These are phyloP conservation scores for Dendropsophus ebraccatus DNA, from an alignment of 2,113 vertebrate species.

Conservation along the genomic window DNA sequence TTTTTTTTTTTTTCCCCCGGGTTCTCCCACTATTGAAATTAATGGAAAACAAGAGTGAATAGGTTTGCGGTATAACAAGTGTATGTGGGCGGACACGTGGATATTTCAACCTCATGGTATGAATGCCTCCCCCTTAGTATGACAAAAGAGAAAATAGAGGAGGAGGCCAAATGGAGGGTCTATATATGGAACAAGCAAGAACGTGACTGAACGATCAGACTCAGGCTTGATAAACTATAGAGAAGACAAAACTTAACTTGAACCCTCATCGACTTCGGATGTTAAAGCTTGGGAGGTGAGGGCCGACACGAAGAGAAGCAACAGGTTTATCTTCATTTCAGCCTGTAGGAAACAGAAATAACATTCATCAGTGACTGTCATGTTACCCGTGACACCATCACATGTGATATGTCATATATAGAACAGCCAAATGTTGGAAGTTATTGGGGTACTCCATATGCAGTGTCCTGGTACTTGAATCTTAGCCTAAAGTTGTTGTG, in stretches of 20 bases:
- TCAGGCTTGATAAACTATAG: too few relatives aligned
- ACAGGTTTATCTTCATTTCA: slow-evolving; percentile 6
- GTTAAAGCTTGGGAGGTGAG: slow-evolving; percentile 18
- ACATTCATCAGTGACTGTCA: background rate
- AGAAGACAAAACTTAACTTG: slow-evolving; percentile 31
- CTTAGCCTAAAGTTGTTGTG: too few relatives aligned
- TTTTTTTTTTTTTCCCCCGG: background rate
- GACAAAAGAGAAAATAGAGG: background rate
- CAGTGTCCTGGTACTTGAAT: too few relatives aligned
- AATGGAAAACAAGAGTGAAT: background rate
- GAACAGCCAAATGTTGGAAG: too few relatives aligned
- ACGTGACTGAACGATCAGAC: background rate
- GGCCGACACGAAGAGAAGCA: background rate
- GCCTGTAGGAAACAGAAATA: slow-evolving; percentile 9
- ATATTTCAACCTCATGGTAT: background rate
- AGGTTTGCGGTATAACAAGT: background rate
- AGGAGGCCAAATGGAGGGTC: background rate
- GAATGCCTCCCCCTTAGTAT: background rate
- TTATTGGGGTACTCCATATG: too few relatives aligned
- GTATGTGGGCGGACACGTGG: background rate
- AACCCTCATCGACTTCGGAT: background rate
- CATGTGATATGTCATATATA: background rate
- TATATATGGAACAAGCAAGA: background rate
- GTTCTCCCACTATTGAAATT: background rate
- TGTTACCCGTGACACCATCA: background rate